Conservation (phyloP, 2,797 vertebrate species). For the Rhabdophis nuchalis region DNA sequence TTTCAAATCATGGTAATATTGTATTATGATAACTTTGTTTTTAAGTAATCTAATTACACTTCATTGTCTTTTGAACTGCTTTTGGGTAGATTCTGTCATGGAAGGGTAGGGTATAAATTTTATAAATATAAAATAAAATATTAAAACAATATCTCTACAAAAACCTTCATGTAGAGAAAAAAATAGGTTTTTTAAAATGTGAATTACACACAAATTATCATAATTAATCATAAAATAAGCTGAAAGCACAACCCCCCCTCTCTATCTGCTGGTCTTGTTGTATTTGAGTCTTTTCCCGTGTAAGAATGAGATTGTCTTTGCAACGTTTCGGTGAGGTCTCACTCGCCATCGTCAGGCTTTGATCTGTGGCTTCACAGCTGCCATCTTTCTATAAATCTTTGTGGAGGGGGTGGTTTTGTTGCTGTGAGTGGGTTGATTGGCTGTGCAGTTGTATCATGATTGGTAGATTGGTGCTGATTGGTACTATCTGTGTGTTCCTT, state of each 20-base stretch:
- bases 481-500: too few relatives aligned
- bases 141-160: neutral
- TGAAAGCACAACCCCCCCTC: neutral
- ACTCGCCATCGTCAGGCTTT: too few relatives aligned
- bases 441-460: too few relatives aligned
- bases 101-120: neutral
- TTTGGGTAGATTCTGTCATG: neutral
- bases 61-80: neutral
- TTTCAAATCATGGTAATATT: neutral
- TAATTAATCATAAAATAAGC: neutral
- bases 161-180: neutral
- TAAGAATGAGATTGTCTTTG: too few relatives aligned
- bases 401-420: too few relatives aligned
- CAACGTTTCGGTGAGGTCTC: too few relatives aligned
- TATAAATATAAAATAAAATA: neutral
- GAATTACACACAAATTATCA: neutral
- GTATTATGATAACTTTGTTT: neutral
- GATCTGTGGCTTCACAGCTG: too few relatives aligned
- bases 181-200: neutral
- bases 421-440: too few relatives aligned
- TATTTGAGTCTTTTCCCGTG: too few relatives aligned
- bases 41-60: neutral
- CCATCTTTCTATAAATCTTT: too few relatives aligned
- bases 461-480: too few relatives aligned
- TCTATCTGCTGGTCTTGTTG: too few relatives aligned